Evolutionary conservation across 2,888 invertebrate species (phyloP).

Genomic region (Lasioglossum vierecki): DNA sequence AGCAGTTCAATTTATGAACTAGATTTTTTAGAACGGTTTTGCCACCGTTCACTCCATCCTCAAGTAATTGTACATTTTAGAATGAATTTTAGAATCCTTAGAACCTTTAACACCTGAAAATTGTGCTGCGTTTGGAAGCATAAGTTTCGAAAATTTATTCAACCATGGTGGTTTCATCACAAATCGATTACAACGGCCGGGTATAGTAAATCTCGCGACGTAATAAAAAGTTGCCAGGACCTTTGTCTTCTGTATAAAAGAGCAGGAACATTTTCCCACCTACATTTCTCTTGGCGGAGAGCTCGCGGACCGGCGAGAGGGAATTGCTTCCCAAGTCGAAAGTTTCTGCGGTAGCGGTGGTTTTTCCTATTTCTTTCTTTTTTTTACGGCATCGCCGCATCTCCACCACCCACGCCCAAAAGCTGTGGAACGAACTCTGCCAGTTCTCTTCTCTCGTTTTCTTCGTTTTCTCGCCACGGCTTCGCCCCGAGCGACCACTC

Average conservation of each 20-base stretch:
- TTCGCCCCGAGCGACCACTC: slow-evolving; percentile 70
- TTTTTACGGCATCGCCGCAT: slow-evolving; percentile 61
- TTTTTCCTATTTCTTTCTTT: slow-evolving; percentile 60
- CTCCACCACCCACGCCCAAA: slow-evolving; percentile 41
- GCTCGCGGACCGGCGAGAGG: slow-evolving; percentile 57
- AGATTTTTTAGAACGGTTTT: too few species aligned
- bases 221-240: slow-evolving; percentile 53
- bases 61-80: too few species aligned
- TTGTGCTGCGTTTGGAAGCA: background rate
- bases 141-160: background rate
- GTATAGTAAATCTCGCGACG: slow-evolving; percentile 46
- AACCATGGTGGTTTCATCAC: slow-evolving; percentile 27
- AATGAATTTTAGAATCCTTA: too few species aligned
- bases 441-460: slow-evolving; percentile 41
- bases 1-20: too few species aligned
- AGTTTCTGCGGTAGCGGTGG: slow-evolving; percentile 69
- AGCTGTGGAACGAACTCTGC: slow-evolving; percentile 47
- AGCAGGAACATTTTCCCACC: slow-evolving; percentile 54
- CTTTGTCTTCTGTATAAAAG: slow-evolving; percentile 61
- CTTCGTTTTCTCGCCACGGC: slow-evolving; percentile 67
- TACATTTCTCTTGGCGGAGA: slow-evolving; percentile 61
- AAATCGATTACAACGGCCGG: slow-evolving; percentile 49
- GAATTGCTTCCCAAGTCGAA: slow-evolving; percentile 72
- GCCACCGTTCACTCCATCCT: too few species aligned
- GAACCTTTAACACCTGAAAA: too few species aligned